These are phyloP conservation scores for Drosophila melanosoma DNA, from an alignment of 2,888 invertebrate genomes.

Conservation along the genomic window DNA sequence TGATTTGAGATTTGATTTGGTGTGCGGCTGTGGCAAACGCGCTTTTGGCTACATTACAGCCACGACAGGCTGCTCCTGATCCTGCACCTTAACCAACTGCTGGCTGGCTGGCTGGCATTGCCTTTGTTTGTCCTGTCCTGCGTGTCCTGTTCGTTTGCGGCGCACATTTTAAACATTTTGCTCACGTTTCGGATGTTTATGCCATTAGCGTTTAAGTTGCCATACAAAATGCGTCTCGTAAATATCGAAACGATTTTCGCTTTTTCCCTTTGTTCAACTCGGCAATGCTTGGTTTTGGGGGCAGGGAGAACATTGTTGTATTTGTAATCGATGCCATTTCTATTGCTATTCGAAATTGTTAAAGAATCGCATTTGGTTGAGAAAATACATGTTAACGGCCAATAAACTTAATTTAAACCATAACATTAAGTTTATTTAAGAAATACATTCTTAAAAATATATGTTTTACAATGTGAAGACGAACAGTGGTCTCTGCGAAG, in stretches of 20 bases:
- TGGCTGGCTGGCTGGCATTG: conserved; percentile 11
- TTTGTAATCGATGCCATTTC: conserved; percentile 69
- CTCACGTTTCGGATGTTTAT: conserved; percentile 84
- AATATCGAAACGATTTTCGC: conserved; percentile 68
- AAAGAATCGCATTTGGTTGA: neutral
- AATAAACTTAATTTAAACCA: neutral
- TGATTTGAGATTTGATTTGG: conserved; percentile 80
- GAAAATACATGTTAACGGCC: neutral
- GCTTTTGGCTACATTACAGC: conserved; percentile 74
- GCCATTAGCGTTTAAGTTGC: conserved; percentile 84
- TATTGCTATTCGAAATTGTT: conserved; percentile 38
- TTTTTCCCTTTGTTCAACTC: conserved; percentile 35
- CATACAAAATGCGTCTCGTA: conserved; percentile 78
- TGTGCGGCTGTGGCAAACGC: conserved; percentile 57
- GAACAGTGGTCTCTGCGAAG: conserved; percentile 13
- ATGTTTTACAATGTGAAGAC: conserved; percentile 8
- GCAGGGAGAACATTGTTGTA: conserved; percentile 27
- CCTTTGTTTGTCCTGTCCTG: conserved; percentile 33
- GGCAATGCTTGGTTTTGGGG: neutral
- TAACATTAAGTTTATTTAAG: neutral
- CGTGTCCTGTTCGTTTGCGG: conserved; percentile 54
- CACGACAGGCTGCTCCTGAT: conserved; percentile 37
- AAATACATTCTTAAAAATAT: conserved; percentile 7
- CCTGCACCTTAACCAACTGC: conserved; percentile 39
- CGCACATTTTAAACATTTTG: conserved; percentile 70